Evolutionary conservation across 2,113 vertebrate species (phyloP).

Genomic region (Rhegmatorhina hoffmannsi): DNA sequence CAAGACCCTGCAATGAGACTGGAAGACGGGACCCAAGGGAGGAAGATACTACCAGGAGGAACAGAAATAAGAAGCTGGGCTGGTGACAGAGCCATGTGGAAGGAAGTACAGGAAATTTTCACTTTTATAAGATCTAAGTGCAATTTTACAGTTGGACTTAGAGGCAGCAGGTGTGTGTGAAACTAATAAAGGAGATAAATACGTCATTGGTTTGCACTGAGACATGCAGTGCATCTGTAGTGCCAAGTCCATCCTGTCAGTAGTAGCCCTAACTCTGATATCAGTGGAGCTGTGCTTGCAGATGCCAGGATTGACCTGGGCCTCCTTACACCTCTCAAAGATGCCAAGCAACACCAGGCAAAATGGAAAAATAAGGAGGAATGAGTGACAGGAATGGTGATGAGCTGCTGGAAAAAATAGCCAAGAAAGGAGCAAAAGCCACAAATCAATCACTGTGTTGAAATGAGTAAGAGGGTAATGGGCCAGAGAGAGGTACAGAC

Average conservation of each 20-base stretch:
- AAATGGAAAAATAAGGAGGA: not conserved
- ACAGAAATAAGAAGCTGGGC: not conserved
- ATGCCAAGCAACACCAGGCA: not conserved
- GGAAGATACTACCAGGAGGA: not conserved
- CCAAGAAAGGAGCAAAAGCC: not conserved
- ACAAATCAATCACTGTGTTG: not conserved
- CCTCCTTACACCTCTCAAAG: not conserved
- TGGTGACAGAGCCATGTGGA: not conserved
- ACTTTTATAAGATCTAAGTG: not conserved
- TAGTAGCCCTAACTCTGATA: no score
- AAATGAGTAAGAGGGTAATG: not conserved
- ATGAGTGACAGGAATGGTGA: not conserved
- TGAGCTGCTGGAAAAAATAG: not conserved
- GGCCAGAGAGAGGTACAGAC: not conserved
- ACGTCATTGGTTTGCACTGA: not conserved
- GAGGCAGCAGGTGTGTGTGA: not conserved
- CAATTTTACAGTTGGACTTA: not conserved
- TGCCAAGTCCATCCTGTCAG: not conserved
- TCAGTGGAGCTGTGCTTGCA: not conserved
- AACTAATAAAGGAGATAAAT: not conserved
- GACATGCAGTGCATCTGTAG: not conserved
- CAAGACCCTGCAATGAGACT: not conserved
- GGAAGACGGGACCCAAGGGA: not conserved
- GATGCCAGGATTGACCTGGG: not conserved
- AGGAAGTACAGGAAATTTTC: not conserved